A percentile compares a stretch with the other conserved stretches of the same genome.
Evolutionary conservation across 2,888 invertebrate genomes (phyloP).

Genomic region (Antheraea assamensis): DNA sequence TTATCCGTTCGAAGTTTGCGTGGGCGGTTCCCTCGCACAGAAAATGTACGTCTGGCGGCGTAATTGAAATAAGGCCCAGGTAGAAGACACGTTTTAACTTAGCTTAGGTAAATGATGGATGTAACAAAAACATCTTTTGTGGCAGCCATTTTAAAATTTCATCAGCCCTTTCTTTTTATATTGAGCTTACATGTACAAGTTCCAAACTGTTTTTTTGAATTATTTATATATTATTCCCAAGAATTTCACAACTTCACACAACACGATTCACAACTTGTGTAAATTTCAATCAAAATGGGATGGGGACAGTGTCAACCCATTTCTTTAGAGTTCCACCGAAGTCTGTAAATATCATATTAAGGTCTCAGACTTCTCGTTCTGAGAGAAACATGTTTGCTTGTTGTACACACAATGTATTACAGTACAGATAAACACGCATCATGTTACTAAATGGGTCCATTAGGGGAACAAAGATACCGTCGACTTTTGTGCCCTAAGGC

Average conservation of each 20-base stretch:
- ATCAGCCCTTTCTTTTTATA: neutral
- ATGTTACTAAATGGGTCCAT: conserved; percentile 40
- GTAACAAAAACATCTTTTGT: conserved; percentile 26
- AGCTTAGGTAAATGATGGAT: neutral
- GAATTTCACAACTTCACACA: too few species aligned
- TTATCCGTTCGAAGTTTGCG: conserved; percentile 14
- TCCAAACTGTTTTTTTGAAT: too few species aligned
- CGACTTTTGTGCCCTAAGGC: conserved; percentile 10
- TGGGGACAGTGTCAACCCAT: neutral
- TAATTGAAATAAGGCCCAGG: conserved; percentile 9
- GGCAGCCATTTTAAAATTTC: neutral
- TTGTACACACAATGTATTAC: conserved; percentile 16
- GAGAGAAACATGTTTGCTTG: neutral
- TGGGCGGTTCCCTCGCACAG: neutral
- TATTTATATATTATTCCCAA: too few species aligned
- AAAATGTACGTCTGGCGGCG: conserved; percentile 11
- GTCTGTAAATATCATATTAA: neutral
- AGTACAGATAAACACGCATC: conserved; percentile 34
- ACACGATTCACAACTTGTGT: too few species aligned
- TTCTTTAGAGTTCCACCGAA: neutral
- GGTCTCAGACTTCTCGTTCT: neutral
- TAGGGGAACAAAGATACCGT: conserved; percentile 36
- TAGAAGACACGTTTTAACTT: neutral
- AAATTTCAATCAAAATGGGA: neutral
- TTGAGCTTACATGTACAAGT: neutral